Conservation (phyloP, 2,888 invertebrate species). For the Pyrrhia umbra region DNA sequence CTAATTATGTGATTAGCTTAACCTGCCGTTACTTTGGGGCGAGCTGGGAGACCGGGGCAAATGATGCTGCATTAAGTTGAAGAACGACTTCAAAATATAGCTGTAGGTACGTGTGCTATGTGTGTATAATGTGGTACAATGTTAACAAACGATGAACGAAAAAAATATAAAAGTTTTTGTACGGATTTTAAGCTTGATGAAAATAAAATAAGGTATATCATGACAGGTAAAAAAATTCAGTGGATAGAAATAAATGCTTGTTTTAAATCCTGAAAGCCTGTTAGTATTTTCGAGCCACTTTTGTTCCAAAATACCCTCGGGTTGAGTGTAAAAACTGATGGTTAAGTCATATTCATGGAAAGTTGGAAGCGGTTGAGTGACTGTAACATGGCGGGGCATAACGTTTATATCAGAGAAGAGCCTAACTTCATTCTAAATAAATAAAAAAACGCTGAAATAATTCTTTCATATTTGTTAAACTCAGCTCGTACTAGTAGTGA, state of each 20-base stretch:
- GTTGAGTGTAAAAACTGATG: constrained; percentile 24
- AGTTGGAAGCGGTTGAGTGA: constrained; percentile 32
- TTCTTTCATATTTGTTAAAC: not conserved
- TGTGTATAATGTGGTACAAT: no score
- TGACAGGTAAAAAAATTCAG: not conserved
- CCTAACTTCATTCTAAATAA: not conserved
- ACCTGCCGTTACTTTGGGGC: constrained; percentile 25
- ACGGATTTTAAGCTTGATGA: no score
- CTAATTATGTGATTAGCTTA: constrained; percentile 38
- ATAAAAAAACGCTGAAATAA: not conserved
- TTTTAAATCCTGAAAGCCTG: not conserved
- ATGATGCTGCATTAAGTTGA: constrained; percentile 9
- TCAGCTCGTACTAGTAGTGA: not conserved
- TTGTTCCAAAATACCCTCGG: not conserved
- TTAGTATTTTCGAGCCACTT: not conserved
- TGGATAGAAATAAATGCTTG: not conserved
- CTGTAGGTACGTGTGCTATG: no score
- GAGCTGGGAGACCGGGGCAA: constrained; percentile 8
- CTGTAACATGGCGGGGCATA: constrained; percentile 5
- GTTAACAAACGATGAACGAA: no score
- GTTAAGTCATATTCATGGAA: constrained; percentile 15
- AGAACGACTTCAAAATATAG: no score
- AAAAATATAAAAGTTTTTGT: no score
- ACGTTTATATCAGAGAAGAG: constrained; percentile 13
- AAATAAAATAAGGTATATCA: no score